These are phyloP conservation scores for Amiota communis DNA, from an alignment of 2,888 invertebrate species.

Conservation along the genomic window DNA sequence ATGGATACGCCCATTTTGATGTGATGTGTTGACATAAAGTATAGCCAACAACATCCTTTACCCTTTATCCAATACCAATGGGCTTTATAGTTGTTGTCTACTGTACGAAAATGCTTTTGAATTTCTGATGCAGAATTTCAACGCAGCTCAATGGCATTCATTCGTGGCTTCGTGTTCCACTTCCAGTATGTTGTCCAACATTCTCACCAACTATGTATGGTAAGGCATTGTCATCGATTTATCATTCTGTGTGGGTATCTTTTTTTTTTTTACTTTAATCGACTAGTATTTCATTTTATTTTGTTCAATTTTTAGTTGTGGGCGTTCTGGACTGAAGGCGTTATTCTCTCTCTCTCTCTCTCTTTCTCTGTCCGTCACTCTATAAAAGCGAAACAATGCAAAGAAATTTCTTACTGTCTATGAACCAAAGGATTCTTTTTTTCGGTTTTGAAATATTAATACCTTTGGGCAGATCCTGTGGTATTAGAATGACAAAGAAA, in stretches of 20 bases:
- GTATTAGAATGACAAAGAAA: slow-evolving; percentile 3
- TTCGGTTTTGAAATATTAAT: slow-evolving; percentile 56
- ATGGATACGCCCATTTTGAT: slow-evolving; percentile 20
- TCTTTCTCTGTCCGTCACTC: neutral
- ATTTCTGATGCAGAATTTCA: slow-evolving; percentile 64
- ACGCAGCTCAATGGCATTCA: slow-evolving; percentile 63
- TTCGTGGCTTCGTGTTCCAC: neutral
- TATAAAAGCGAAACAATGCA: neutral
- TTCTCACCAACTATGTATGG: too few relatives aligned
- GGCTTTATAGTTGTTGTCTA: neutral
- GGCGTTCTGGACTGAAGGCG: slow-evolving; percentile 21
- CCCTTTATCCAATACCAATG: too few relatives aligned
- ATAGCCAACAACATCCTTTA: slow-evolving; percentile 46
- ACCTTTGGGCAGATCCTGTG: slow-evolving; percentile 21
- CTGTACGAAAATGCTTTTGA: slow-evolving; percentile 58
- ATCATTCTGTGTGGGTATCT: slow-evolving; percentile 25
- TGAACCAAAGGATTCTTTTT: slow-evolving; percentile 64
- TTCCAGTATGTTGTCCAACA: too few relatives aligned
- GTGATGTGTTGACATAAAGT: slow-evolving; percentile 24
- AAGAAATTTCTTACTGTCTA: neutral
- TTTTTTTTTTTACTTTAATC: slow-evolving; percentile 8
- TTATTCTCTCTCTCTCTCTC: slow-evolving; percentile 40
- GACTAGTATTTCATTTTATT: slow-evolving; percentile 28
- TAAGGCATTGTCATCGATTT: slow-evolving; percentile 27
- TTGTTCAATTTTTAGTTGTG: slow-evolving; percentile 26